These are phyloP conservation scores for Eurystomus gularis DNA, from an alignment of 2,113 vertebrate species.

Conservation along the genomic window DNA sequence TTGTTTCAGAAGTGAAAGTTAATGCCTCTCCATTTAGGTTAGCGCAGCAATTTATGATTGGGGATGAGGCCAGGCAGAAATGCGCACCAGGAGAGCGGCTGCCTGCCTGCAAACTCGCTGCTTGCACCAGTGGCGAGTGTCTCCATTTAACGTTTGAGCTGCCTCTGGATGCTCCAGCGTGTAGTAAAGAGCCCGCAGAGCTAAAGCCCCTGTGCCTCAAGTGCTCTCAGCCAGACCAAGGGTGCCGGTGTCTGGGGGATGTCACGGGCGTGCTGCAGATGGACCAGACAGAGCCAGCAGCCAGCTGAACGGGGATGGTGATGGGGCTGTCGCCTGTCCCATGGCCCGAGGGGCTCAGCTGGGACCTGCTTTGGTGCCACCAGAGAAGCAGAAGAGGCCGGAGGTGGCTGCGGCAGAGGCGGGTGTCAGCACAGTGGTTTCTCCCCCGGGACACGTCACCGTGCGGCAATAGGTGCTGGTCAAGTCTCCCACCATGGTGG, in stretches of 20 bases:
- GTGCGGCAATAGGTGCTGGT: accelerated
- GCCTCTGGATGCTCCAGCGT: background rate
- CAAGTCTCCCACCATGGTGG: background rate
- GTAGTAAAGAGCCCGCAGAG: background rate
- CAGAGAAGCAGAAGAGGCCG: background rate
- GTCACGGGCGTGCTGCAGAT: background rate
- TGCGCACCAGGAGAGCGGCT: background rate
- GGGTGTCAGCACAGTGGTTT: background rate
- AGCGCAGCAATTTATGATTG: slow-evolving; percentile 58
- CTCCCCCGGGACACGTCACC: background rate
- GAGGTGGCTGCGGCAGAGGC: background rate
- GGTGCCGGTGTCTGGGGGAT: accelerated
- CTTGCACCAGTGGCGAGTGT: background rate
- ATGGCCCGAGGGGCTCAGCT: background rate
- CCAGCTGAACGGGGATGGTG: accelerated
- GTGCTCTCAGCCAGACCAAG: background rate
- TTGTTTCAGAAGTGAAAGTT: slow-evolving; percentile 73
- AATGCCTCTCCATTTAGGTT: slow-evolving; percentile 63
- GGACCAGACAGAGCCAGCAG: background rate
- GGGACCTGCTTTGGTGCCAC: background rate
- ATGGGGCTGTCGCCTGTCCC: background rate
- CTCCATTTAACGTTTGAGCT: background rate
- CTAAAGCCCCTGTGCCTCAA: background rate
- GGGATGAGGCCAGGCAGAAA: slow-evolving; percentile 58
- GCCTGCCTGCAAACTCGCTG: background rate